phyloP scores from a whole-genome alignment of 2,888 invertebrate species.

The Apantesis nais region DNA sequence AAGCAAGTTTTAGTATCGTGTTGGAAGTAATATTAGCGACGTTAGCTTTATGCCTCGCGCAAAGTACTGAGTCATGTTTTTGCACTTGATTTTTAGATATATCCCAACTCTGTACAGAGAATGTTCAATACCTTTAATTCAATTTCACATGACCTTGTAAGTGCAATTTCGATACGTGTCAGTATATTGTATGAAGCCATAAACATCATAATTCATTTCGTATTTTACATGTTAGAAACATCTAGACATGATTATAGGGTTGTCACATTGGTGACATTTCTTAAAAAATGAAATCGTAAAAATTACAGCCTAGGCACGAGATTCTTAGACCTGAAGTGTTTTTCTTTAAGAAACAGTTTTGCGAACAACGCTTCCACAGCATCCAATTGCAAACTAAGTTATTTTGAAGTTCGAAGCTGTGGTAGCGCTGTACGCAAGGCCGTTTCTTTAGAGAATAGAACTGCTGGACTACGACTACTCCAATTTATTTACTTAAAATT shows the following conservation, averaged over 20 bases:
- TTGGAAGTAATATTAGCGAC: background rate
- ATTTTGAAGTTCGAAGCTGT: no score
- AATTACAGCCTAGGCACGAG: background rate
- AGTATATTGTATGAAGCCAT: conserved; percentile 48
- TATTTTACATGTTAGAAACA: conserved; percentile 32
- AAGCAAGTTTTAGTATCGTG: background rate
- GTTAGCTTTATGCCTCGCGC: background rate
- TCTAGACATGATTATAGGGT: conserved; percentile 14
- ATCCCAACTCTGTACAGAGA: background rate
- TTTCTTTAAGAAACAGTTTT: no score
- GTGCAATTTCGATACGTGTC: conserved; percentile 52
- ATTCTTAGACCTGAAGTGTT: no score
- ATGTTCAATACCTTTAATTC: conserved; percentile 15
- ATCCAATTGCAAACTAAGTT: no score
- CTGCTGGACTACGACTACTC: background rate
- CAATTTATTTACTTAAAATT: background rate
- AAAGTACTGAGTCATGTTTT: background rate
- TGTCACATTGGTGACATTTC: background rate
- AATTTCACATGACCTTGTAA: conserved; percentile 43
- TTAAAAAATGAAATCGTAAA: background rate
- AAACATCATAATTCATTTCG: conserved; percentile 51
- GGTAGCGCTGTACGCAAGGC: no score
- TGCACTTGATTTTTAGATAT: background rate
- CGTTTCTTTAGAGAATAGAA: no score
- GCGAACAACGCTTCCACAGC: no score